phyloP scores from a whole-genome alignment of 2,113 vertebrate genomes.

The Lagopus leucura region DNA sequence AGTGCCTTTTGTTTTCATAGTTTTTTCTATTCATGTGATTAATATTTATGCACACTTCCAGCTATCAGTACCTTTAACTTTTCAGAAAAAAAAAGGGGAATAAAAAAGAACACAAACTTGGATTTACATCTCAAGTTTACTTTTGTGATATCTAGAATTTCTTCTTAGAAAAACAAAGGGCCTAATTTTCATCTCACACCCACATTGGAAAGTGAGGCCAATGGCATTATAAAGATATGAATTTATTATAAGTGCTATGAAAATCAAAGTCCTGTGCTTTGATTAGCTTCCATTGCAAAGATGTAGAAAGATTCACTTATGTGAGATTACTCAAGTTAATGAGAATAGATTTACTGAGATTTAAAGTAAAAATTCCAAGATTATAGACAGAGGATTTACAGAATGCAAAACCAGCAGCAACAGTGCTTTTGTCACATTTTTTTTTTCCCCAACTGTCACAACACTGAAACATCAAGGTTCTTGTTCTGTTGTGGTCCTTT shows the following conservation, averaged over 20 bases:
- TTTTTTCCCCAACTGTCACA: slow-evolving; percentile 13
- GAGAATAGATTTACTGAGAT: slow-evolving; percentile 39
- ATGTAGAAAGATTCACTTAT: not conserved
- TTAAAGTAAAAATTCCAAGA: slow-evolving; percentile 1
- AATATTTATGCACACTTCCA: not conserved
- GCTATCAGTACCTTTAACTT: not conserved
- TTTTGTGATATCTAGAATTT: not conserved
- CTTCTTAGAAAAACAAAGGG: not conserved
- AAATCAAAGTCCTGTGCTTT: not conserved
- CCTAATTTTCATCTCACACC: not conserved
- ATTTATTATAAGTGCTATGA: not conserved
- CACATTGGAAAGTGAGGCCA: not conserved
- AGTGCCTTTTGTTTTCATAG: not conserved
- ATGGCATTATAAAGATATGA: not conserved
- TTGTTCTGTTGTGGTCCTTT: not conserved
- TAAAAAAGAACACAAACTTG: not conserved
- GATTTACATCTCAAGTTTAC: not conserved
- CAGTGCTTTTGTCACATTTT: slow-evolving; percentile 44
- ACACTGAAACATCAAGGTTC: not conserved
- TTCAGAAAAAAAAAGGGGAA: not conserved
- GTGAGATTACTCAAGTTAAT: not conserved
- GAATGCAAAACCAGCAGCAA: not conserved
- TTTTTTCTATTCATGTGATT: not conserved
- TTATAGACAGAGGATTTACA: not conserved
- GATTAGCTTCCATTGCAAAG: not conserved